Evolutionary conservation across 2,888 invertebrate genomes (phyloP), one percentile per base, ranked within the genome.

Genomic region (Pristionchus arcanus): DNA sequence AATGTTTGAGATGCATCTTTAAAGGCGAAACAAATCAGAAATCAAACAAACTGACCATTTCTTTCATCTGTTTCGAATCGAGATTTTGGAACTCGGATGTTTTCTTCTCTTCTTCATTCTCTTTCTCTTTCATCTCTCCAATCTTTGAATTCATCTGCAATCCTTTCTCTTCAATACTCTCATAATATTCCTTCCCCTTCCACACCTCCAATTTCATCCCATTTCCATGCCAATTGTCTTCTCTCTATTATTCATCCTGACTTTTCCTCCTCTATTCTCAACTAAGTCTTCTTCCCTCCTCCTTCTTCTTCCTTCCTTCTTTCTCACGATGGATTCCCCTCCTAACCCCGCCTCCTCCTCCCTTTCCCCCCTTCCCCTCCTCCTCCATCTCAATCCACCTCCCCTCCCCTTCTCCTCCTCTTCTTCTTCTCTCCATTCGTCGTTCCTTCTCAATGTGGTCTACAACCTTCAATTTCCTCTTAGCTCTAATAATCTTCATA

Each of bases 401-500:
- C 85, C 28, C 25, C 63, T 34, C 42, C 25, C 42, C 42, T 68
- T 68, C 49, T 68, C 87, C 49, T 87, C 49, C n/a, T 34, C 55
- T 28, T 49, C 87, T 49, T 53, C 71, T 49, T 87, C 74, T 21
- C 28, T 19, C 53, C 71, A 37, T 49, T 53, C 31, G 31, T 87
- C 71, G 28, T 53, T 31, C 31, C 34, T 42, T 49, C 63, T 87
- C 31, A 71, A 90, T 92, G 89, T 92, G 91, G 92, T 91, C 92
- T 28, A 90, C 92, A 7, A 90, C 92, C 37, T 90, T 92, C 83
- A 92, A 92, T 87, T 92, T 92, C 86, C 90, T 92, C 28, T 87
- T 92, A 37, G 92, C 92, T n/a, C 90, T 92, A n/a, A 89, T 92
- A 25, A 92, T 91, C 89, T 91, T 92, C 89, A 91, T 90, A 63